Percentiles rank a stretch among this genome's conserved stretches.
phyloP scores from a whole-genome alignment of 2,113 vertebrate species.

The Pelecanoides urinatrix region DNA sequence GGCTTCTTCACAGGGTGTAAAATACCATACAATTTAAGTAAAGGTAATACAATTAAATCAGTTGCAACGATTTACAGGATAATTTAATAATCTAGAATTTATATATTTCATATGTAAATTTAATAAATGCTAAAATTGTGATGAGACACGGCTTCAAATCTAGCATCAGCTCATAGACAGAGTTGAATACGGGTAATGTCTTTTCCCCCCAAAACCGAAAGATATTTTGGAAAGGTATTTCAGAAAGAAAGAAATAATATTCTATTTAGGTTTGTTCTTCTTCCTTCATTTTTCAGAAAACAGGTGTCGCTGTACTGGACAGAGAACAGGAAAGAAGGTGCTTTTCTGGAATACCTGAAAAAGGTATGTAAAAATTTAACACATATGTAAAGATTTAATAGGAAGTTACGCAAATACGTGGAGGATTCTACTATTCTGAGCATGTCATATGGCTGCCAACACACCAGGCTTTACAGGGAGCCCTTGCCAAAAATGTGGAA shows the following conservation, averaged over 20 bases:
- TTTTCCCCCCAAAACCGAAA: neutral
- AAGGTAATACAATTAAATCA: neutral
- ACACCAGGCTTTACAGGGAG: neutral
- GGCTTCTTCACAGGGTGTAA: neutral
- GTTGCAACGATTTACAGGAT: neutral
- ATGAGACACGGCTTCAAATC: neutral
- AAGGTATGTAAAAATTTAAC: neutral
- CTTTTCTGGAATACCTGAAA: neutral
- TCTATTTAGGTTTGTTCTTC: neutral
- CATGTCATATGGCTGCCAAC: neutral
- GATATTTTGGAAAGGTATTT: neutral
- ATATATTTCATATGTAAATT: neutral
- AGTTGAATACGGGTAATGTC: neutral
- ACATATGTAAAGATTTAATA: neutral
- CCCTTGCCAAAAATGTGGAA: neutral
- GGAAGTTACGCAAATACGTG: neutral
- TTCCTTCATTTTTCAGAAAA: neutral
- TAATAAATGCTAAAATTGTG: neutral
- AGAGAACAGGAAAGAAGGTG: neutral
- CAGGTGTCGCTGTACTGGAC: rapidly evolving
- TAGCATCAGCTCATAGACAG: neutral
- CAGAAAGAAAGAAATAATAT: neutral
- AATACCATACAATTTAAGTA: neutral
- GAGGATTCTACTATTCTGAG: neutral
- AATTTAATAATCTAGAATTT: neutral